Base-by-base conservation (phyloP, 1,140 invertebrate genomes). In the Thaumatotibia leucotreta region DNA sequence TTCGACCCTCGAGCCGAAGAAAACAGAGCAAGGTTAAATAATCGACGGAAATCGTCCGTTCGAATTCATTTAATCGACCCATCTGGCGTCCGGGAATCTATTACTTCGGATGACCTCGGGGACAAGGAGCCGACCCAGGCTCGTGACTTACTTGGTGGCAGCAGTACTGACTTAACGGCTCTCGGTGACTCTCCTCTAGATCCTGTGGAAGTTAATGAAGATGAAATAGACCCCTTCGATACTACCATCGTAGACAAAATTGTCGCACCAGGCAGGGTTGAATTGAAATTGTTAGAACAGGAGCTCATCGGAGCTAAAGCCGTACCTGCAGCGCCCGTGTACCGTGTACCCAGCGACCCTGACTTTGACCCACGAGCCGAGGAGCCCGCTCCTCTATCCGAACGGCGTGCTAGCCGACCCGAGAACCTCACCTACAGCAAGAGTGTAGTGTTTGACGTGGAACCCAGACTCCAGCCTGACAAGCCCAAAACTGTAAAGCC, bases 141-240 rank as follows among this genome's bases (percentile, higher is more conserved):
- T 58, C 86, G 92, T 22, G 95, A 96, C 84, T 89, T 96, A 5
- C 81, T 96, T 54, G 95, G 94, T 49, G 95, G 95, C 27, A 97
- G 95, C 62, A 96, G 95, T 64, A 96, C 95, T 29, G 96, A 97
- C 84, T 91, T 97, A 24, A 94, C 93, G 23, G 92, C 94, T 75
- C 88, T 96, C 33, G 92, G 92, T 0, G 94, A 95, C 71, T 91
- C 93, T 39, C 95, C 95, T 0, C 93, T 96, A 50, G 91, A 93
- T 64, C 96, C 95, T 0, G 72, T 92, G 17, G 92, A 93, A 69
- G 82, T 92, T 22, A 90, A 92, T 50, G 86, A 92, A 69, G 93
- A 92, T 50, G 95, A 96, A 76, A 93, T 94, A 14, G 97, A 97
- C 92, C 96, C 96, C 0, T 97, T 97, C 74, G 96, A 97, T 77